phyloP scores from a whole-genome alignment of 2,797 vertebrate species.

The Okamejei kenojei region DNA sequence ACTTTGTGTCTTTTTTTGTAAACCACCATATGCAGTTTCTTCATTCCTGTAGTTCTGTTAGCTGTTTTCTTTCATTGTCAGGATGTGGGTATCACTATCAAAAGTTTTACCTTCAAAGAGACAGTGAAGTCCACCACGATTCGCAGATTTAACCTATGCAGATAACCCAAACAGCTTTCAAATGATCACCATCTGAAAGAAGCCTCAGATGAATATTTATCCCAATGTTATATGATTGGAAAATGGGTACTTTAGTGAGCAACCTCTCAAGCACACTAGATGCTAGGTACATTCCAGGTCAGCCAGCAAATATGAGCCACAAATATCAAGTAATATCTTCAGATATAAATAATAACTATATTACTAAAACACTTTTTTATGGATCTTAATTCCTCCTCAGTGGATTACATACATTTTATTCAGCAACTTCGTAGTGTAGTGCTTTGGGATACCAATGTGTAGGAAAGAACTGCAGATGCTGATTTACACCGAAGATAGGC shows the following conservation, averaged over 20 bases:
- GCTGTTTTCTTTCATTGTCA: too few species aligned
- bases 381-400: neutral
- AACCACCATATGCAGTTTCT: too few species aligned
- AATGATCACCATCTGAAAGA: neutral
- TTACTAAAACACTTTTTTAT: neutral
- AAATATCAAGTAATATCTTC: neutral
- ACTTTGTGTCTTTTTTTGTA: too few species aligned
- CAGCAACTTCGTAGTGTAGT: neutral
- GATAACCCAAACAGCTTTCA: neutral
- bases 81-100: too few species aligned
- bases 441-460: too few species aligned
- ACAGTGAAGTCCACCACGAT: neutral
- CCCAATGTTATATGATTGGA: neutral
- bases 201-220: neutral
- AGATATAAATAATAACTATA: neutral
- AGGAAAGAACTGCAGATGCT: too few species aligned
- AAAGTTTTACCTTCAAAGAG: neutral
- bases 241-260: neutral
- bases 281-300: neutral
- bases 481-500: too few species aligned
- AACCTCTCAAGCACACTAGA: neutral
- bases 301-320: neutral
- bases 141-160: neutral
- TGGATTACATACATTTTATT: neutral
- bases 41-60: too few species aligned